Base-by-base conservation (phyloP, 1,140 invertebrate species). In the Papilio polytes region DNA sequence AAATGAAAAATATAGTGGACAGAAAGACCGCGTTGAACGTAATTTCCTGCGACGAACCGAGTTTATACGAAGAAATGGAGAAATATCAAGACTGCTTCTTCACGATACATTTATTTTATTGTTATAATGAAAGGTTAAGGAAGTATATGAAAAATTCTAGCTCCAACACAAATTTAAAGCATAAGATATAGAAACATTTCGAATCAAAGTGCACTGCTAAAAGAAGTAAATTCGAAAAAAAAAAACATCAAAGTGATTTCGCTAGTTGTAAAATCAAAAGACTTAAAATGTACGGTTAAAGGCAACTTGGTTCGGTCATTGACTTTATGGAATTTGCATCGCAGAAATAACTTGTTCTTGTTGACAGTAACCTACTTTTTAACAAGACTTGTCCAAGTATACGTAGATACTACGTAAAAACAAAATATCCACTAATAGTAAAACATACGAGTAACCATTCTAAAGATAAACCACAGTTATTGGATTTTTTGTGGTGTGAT, bases 281-380 rank as follows among this genome's bases (percentile, higher is more conserved):
- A 20, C 6, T 15, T 56, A 59, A 59, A 20, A 59, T 3, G 22
- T 36, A 26, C 10, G 12, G 63, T 70, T 70, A 70, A 31, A 7
- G 15, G 63, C 26, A 36, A 31, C 3, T 13, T 1, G 13, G 13
- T 36, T 31, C 22, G 63, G 7, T 70, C 63, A 70, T 15, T 70
- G 63, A 70, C 63, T 3, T 26, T 22, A 63, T 26, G 56, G 20
- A 22, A 20, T 26, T 12, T 18, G 63, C 26, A 31, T 7, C 63
- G 63, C n/a, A 8, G 7, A 22, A 63, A 26, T 63, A 26, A 31
- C 26, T 22, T 20, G 63, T 70, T 70, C 26, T 26, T 31, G 63
- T 70, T 70, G 26, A 70, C 63, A 31, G 31, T 70, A 36, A 70
- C 63, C 63, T n/a, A 70, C 26, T 70, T 70, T 31, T 31, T 70